Evolutionary conservation across 2,888 invertebrate genomes (phyloP), one percentile per base, ranked within the genome.

Genomic region (Caenorhabditis afra): DNA sequence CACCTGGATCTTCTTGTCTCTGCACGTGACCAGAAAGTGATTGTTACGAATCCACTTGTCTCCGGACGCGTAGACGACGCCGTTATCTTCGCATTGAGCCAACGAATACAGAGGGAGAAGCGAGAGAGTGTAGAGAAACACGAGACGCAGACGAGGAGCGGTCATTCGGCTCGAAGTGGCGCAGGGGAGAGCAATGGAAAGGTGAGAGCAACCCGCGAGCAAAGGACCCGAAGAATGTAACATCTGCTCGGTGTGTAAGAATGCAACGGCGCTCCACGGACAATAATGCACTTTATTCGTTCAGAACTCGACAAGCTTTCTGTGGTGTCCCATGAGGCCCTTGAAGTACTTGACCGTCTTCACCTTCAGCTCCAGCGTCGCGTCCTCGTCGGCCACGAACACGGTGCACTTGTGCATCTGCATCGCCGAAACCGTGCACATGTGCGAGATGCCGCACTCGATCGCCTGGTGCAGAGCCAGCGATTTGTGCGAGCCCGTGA

Each of bases 391-490:
- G 91, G 96, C 97, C 81, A 99, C 93, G 93, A 98, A 96, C 74
- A 97, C 92, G 35, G 97, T 94, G 89, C 94, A 94, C 57, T 94
- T 94, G 92, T 99, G 98, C 76, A 84, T 81, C 65, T 97, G 98
- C 93, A 99, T 97, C 61, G 97, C 97, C 52, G 96, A 97, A 49
- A 98, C 97, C 0, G 99, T 99, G 97, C 98, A 99, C 98, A 99
- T 99, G 92, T 99, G 98, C 92, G 96, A 97, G 12, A 99, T 94
- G 68, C 98, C 98, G 91, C 97, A 96, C 92, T 99, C 99, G 88
- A 99, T 95, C 11, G 98, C 97, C 92, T 77, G 97, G 90, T 97
- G 95, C 80, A 99, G 93, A 66, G 99, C 98, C 90, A 96, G 95
- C 12, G 98, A 94, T 92, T 99, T 99, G 92, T 97, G 96, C 57